Evolutionary conservation across 2,113 vertebrate genomes (phyloP).

Genomic region (Gallinago jamesoni): DNA sequence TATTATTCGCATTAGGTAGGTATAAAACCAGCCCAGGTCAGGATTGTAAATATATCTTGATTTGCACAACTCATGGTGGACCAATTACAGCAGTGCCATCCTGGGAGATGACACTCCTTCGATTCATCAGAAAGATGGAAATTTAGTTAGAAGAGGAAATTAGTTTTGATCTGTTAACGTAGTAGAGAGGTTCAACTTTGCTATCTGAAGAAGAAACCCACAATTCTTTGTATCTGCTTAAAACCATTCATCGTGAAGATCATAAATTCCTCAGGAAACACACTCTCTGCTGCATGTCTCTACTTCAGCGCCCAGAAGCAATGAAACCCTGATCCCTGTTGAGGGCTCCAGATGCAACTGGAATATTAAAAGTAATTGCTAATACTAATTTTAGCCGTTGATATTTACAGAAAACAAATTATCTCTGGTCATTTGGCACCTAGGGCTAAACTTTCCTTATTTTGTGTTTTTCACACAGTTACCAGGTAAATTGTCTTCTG

Average conservation of each 20-base stretch:
- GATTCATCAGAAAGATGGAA: neutral
- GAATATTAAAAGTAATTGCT: slow-evolving; percentile 4
- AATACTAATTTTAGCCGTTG: slow-evolving; percentile 12
- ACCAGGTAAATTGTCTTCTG: neutral
- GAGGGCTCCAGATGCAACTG: neutral
- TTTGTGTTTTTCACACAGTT: neutral
- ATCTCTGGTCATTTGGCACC: neutral
- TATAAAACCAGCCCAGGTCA: neutral
- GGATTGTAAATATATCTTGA: neutral
- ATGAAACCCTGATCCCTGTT: neutral
- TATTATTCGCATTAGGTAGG: neutral
- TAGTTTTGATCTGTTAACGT: neutral
- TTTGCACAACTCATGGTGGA: neutral
- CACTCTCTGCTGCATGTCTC: neutral
- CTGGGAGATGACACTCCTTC: neutral
- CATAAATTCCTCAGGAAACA: neutral
- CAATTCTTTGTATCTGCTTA: neutral
- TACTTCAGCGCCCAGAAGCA: neutral
- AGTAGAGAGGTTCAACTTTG: neutral
- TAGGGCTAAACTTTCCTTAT: neutral
- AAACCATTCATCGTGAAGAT: neutral
- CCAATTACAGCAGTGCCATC: neutral
- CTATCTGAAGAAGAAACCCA: neutral
- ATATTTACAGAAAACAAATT: neutral
- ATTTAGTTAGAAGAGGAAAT: neutral